A percentile compares a stretch with the other conserved stretches of the same genome.
Conservation (phyloP, 2,888 invertebrate species). For the Volucella inanis region DNA sequence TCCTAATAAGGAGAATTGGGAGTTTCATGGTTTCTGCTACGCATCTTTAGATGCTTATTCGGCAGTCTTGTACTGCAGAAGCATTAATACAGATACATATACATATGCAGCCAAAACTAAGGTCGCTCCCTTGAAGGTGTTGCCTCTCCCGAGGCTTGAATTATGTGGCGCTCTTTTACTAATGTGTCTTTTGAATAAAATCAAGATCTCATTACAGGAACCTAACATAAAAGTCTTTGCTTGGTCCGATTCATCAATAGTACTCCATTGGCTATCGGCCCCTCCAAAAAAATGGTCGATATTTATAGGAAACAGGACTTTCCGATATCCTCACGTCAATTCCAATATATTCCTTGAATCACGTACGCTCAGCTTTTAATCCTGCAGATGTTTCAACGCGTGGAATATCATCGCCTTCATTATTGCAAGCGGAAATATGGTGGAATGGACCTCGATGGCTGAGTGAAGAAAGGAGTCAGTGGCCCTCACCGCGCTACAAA, state of each 20-base stretch:
- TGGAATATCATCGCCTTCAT: too few relatives aligned
- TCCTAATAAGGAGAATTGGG: conserved; percentile 1
- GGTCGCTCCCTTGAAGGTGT: conserved; percentile 4
- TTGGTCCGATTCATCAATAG: conserved; percentile 39
- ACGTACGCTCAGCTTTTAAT: conserved; percentile 41
- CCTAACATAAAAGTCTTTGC: conserved; percentile 11
- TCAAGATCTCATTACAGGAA: conserved; percentile 22
- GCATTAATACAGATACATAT: background rate
- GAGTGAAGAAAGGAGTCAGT: too few relatives aligned
- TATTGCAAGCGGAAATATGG: too few relatives aligned
- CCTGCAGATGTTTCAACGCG: conserved; percentile 37
- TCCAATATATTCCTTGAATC: conserved; percentile 18
- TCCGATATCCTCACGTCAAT: conserved; percentile 28
- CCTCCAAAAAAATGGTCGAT: conserved; percentile 48
- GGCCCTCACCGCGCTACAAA: conserved; percentile 7
- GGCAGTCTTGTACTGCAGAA: background rate
- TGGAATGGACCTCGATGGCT: too few relatives aligned
- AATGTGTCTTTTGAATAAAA: conserved; percentile 31
- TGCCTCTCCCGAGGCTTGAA: conserved; percentile 25
- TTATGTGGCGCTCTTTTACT: conserved; percentile 32
- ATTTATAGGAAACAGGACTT: conserved; percentile 44
- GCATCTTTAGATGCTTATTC: background rate
- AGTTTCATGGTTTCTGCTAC: conserved; percentile 38
- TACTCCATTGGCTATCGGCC: conserved; percentile 47
- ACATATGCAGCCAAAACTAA: conserved; percentile 9